Conservation (phyloP, 1,140 invertebrate genomes). For the Drosophila seguyi region DNA sequence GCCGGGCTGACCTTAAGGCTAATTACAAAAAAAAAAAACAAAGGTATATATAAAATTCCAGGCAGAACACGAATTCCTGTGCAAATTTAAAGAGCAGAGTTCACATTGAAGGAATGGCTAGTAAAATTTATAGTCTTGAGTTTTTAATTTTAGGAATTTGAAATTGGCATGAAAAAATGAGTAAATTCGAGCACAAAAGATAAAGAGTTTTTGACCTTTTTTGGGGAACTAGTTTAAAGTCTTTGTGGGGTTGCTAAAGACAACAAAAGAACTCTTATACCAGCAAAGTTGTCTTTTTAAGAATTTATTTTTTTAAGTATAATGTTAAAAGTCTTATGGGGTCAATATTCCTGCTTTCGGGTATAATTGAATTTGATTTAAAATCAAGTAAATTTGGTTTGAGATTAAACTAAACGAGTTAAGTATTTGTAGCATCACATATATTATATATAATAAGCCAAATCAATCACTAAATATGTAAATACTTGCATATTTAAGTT, state of each 20-base stretch:
- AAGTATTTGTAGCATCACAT: not conserved
- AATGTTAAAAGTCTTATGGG: no score
- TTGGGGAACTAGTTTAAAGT: not conserved
- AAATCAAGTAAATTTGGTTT: no score
- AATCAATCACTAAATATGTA: no score
- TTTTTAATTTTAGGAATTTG: not conserved
- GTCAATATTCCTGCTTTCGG: not conserved
- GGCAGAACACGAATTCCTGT: conserved; percentile 3
- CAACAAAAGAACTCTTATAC: not conserved
- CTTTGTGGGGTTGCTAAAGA: not conserved
- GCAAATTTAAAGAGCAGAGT: no score
- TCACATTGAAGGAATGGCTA: no score
- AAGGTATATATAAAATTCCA: conserved; percentile 28
- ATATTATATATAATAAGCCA: not conserved
- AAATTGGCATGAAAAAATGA: not conserved
- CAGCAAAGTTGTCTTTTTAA: not conserved
- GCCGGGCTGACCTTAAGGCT: conserved; percentile 37
- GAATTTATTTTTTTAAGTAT: no score
- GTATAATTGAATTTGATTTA: not conserved
- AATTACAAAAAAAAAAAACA: conserved; percentile 30
- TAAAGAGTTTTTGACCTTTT: not conserved
- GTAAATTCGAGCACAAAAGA: not conserved
- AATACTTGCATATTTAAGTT: not conserved
- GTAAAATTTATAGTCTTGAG: conserved; percentile 2
- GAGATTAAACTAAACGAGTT: not conserved